Base-by-base conservation (phyloP, 2,888 invertebrate genomes). In the Diaperis boleti region DNA sequence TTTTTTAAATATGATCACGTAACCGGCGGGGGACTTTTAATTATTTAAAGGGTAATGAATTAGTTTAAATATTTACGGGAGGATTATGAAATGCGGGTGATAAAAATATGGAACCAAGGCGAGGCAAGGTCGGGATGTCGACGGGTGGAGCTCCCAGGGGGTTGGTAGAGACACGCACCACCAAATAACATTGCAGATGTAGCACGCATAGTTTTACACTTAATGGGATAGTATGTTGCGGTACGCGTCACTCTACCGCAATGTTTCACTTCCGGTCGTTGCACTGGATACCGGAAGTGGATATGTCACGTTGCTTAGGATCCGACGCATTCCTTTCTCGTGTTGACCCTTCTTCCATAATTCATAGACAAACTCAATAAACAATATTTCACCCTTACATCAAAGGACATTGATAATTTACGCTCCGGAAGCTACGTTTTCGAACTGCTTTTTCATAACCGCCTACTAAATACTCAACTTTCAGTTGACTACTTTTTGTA, bases 151-250 rank as follows among this genome's bases (percentile, higher is more conserved):
- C 55, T 50, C 55, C 55, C 49, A 33, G 59, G 41, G 50, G 62
- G 62, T 52, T 65, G 65, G 60, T 45, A 61, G 62, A 62, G 62
- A 64, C 73, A 78, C 76, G 76, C 76, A 78, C 74, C 41, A 68
- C 70, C 72, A 74, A 74, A 74, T 76, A 74, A 70, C 73, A 73
- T 68, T 76, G 75, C 74, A 76, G 73, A 77, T 78, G 72, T 72
- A 74, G 71, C 77, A 78, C 78, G 77, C 78, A 78, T 77, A 76
- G 74, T 77, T 76, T 72, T 70, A 72, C 71, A 67, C 73, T 69
- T 74, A 74, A 73, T 74, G 73, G 73, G 67, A 69, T 68, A 71
- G 71, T 71, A 72, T 71, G 69, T 72, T 64, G 64, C 56, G 64
- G 64, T 64, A 64, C 64, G 64, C 64, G 55, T 64, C 64, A 64